Percentiles rank a stretch among this genome's conserved stretches.
phyloP scores from a whole-genome alignment of 1,140 invertebrate genomes.

The Coenobita brevimanus region DNA sequence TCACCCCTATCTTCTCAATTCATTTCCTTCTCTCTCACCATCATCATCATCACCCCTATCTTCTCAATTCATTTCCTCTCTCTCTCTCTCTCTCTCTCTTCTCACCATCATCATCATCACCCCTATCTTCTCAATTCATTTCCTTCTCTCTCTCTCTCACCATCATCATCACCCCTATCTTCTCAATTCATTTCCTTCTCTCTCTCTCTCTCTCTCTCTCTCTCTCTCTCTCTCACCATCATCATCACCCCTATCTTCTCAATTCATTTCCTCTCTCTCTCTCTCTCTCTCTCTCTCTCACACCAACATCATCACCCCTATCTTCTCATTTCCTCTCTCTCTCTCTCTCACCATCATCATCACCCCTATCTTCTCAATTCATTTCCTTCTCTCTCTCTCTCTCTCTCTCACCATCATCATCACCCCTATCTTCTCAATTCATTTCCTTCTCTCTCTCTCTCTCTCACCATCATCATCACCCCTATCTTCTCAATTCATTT shows the following conservation, averaged over 20 bases:
- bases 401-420: too few species aligned
- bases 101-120: too few species aligned
- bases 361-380: too few species aligned
- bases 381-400: too few species aligned
- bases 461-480: too few species aligned
- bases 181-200: too few species aligned
- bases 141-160: neutral
- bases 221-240: neutral
- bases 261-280: neutral
- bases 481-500: neutral
- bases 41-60: too few species aligned
- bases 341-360: too few species aligned
- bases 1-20: too few species aligned
- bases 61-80: neutral
- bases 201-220: too few species aligned
- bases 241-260: neutral
- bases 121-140: neutral
- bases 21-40: too few species aligned
- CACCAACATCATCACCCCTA: neutral
- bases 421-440: neutral
- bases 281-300: neutral
- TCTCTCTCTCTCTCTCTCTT: neutral
- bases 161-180: neutral
- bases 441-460: too few species aligned
- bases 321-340: neutral